A percentile compares a stretch with the other conserved stretches of the same genome.
Conservation (phyloP, 2,113 vertebrate genomes). For the Rynchops niger region DNA sequence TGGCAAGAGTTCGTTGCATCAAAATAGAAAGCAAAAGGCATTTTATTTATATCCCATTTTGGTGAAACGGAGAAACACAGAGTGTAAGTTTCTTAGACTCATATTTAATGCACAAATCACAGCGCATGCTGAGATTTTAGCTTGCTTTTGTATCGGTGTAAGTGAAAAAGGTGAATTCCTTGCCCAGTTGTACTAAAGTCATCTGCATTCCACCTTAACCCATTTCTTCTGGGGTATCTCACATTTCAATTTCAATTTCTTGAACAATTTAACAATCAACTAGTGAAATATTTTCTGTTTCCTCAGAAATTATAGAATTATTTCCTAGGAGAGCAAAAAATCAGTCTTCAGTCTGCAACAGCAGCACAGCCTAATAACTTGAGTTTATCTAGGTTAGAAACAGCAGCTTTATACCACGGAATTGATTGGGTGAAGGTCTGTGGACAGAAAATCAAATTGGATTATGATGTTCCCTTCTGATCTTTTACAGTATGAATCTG, state of each 20-base stretch:
- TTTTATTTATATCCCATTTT: background rate
- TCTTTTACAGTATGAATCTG: slow-evolving; percentile 25
- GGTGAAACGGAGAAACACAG: background rate
- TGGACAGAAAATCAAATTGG: slow-evolving; percentile 64
- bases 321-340: background rate
- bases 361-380: slow-evolving; percentile 6
- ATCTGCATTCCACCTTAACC: background rate
- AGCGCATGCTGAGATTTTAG: background rate
- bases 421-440: slow-evolving; percentile 48
- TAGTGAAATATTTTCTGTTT: slow-evolving; percentile 19
- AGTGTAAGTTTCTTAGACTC: background rate
- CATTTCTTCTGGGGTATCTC: background rate
- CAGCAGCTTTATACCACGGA: slow-evolving; percentile 4
- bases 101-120: background rate
- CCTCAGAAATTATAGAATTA: slow-evolving; percentile 25
- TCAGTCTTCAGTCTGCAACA: background rate
- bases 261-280: slow-evolving; percentile 17
- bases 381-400: slow-evolving; percentile 35
- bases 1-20: background rate
- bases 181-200: background rate
- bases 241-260: slow-evolving; percentile 13
- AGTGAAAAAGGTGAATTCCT: background rate
- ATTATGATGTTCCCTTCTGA: slow-evolving; percentile 55
- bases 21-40: background rate
- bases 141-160: background rate